Percentiles rank a stretch among this genome's conserved stretches.
Evolutionary conservation across 2,797 vertebrate species (phyloP).

Genomic region (Astyanax mexicanus): DNA sequence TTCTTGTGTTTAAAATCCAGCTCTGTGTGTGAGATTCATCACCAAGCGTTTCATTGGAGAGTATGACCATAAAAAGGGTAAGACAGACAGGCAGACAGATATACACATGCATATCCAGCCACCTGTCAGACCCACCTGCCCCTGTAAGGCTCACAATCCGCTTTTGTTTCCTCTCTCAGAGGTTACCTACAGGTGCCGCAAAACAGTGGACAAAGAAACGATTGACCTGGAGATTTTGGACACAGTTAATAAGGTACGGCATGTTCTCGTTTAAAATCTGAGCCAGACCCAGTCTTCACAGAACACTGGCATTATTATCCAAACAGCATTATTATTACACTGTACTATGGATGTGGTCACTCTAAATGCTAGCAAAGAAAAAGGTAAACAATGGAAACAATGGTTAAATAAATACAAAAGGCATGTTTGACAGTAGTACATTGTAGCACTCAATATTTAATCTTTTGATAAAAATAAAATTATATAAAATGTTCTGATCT

Average conservation of each 20-base stretch:
- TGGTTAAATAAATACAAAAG: not conserved
- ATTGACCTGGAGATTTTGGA: constrained; percentile 81
- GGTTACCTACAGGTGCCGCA: constrained; percentile 77
- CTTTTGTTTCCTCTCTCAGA: constrained; percentile 60
- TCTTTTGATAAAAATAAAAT: too few relatives aligned
- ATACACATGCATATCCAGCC: constrained; percentile 8
- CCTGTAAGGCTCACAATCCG: constrained; percentile 26
- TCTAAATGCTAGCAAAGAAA: not conserved
- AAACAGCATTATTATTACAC: not conserved
- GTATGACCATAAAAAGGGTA: constrained; percentile 82
- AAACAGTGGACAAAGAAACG: constrained; percentile 72
- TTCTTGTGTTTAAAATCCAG: constrained; percentile 69
- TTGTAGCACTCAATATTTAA: too few relatives aligned
- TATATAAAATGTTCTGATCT: too few relatives aligned
- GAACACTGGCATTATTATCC: not conserved
- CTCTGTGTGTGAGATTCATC: constrained; percentile 80
- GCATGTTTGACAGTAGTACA: too few relatives aligned
- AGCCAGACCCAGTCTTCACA: not conserved
- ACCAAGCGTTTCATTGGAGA: constrained; percentile 81
- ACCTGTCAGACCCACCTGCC: not conserved
- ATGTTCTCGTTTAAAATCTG: constrained; percentile 1
- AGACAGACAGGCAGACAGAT: constrained; percentile 21
- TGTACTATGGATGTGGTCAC: not conserved
- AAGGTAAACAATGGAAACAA: not conserved
- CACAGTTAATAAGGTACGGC: constrained; percentile 71